phyloP scores from a whole-genome alignment of 2,888 invertebrate species.

The Drosophila paramelanica region DNA sequence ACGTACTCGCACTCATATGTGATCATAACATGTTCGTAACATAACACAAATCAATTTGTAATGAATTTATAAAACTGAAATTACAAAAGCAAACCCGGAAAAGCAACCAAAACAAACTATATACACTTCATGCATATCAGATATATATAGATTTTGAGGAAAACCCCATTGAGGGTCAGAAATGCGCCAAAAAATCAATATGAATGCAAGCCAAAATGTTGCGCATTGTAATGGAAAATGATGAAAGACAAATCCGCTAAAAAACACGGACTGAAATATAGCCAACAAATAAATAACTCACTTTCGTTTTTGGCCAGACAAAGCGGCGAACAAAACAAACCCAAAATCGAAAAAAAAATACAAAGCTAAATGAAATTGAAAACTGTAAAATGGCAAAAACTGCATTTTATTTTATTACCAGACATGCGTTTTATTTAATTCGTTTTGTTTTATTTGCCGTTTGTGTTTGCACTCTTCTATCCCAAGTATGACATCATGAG shows the following conservation, averaged over 20 bases:
- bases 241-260: constrained; percentile 12
- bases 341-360: constrained; percentile 32
- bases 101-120: constrained; percentile 26
- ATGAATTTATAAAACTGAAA: constrained; percentile 22
- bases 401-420: constrained; percentile 44
- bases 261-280: constrained; percentile 14
- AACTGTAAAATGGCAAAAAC: constrained; percentile 41
- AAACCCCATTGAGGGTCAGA: constrained; percentile 63
- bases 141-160: constrained; percentile 19
- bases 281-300: constrained; percentile 42
- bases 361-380: constrained; percentile 15
- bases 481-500: constrained; percentile 50
- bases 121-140: not conserved
- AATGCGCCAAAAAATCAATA: constrained; percentile 44
- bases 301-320: constrained; percentile 49
- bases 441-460: constrained; percentile 10
- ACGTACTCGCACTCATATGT: constrained; percentile 22
- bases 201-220: constrained; percentile 32
- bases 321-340: constrained; percentile 30
- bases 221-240: constrained; percentile 15
- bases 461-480: constrained; percentile 14
- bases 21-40: constrained; percentile 35
- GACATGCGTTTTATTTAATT: constrained; percentile 39
- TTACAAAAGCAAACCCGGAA: constrained; percentile 48
- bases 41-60: constrained; percentile 57